Evolutionary conservation across 2,888 invertebrate genomes (phyloP), one percentile per base, ranked within the genome.

Genomic region (Clanis bilineata): DNA sequence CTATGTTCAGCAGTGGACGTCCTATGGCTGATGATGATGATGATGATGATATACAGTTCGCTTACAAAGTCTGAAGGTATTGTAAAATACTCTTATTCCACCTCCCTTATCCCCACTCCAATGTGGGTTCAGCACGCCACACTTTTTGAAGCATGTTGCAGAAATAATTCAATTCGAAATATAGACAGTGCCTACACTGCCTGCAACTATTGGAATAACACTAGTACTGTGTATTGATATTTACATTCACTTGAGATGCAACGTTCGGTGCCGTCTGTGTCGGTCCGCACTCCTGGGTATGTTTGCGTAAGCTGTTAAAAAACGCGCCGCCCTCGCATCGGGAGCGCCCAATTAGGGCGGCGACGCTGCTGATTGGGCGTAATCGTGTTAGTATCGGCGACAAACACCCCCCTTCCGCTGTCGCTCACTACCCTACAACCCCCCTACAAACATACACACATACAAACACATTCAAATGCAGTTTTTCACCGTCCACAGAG

Each of bases 301-400:
- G 82, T 92, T 91, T 91, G 83, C 82, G 72, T 80, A 87, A 88
- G 80, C 81, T 86, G 90, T 90, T 89, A 88, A 90, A 90, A 88
- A 90, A 87, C 84, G 80, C 73, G 78, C 83, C 89, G 85, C 89
- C 91, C 90, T 84, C 84, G 80, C 80, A 76, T 79, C 79, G 84
- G 83, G 83, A 75, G 86, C 82, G 84, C 83, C 88, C 90, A 90
- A 92, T 91, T 92, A 90, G 84, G 88, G 87, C 82, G 85, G 85
- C 89, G 86, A 83, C 86, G 83, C 77, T 82, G 84, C 89, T 92
- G 92, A 92, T 92, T 92, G 92, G 91, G 73, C 81, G 85, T 92
- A 91, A 92, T 92, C 91, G 85, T 57, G 89, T 92, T 92, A 92
- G 90, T 83, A 87, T 88, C 85, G 88, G 87, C 82, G 79, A 76